Conservation (phyloP, 2,888 invertebrate species). For the Amblyteles armatorius region DNA sequence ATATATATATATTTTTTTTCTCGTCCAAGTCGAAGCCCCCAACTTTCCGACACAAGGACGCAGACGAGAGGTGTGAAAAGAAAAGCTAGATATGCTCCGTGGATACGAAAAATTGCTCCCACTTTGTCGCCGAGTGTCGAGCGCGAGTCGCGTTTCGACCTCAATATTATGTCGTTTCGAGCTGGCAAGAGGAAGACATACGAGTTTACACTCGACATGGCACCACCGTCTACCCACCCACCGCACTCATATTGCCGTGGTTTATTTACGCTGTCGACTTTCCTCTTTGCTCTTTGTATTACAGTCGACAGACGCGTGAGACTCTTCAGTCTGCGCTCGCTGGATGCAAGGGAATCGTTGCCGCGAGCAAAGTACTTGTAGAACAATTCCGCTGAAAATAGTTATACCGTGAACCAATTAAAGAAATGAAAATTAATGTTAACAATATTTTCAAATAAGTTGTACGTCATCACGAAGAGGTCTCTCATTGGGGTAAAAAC, state of each 20-base stretch:
- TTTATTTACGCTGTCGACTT: conserved; percentile 20
- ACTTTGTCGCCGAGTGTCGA: conserved; percentile 43
- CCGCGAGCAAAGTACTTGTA: neutral
- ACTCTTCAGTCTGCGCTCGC: neutral
- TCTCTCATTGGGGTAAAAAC: neutral
- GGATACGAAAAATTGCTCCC: conserved; percentile 45
- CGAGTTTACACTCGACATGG: conserved; percentile 35
- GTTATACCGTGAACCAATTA: neutral
- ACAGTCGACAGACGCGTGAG: neutral
- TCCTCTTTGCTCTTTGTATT: conserved; percentile 21
- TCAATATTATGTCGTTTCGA: conserved; percentile 42
- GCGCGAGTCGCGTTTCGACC: conserved; percentile 10
- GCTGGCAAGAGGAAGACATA: conserved; percentile 24
- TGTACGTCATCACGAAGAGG: neutral
- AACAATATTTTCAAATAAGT: neutral
- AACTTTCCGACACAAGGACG: conserved; percentile 23
- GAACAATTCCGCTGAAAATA: neutral
- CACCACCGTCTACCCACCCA: neutral
- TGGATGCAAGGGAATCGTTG: neutral
- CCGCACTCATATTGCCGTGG: conserved; percentile 2
- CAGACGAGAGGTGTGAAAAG: conserved; percentile 3
- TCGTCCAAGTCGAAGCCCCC: neutral
- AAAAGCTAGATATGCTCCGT: conserved; percentile 15
- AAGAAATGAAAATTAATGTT: neutral
- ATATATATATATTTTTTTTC: neutral